These are phyloP conservation scores for Drosophila dunni DNA, from an alignment of 1,140 invertebrate genomes.

Conservation along the genomic window DNA sequence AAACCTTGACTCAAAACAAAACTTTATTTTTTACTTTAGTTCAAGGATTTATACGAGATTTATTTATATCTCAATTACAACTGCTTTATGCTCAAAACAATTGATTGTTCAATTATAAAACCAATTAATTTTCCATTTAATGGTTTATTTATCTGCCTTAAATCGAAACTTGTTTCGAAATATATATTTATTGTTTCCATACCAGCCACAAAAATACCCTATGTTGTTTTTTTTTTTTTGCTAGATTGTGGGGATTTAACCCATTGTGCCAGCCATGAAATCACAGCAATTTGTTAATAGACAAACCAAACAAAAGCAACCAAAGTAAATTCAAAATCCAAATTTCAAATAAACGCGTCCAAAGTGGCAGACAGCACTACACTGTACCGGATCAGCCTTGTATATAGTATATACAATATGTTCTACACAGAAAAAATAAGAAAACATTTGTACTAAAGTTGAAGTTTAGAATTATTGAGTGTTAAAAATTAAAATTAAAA, in stretches of 20 bases:
- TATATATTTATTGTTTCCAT: constrained; percentile 8
- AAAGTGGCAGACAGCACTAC: constrained; percentile 39
- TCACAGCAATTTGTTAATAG: constrained; percentile 56
- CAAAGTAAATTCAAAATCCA: constrained; percentile 51
- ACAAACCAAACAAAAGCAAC: constrained; percentile 52
- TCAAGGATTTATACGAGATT: neutral
- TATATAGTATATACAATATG: constrained; percentile 1
- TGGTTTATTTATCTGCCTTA: constrained; percentile 13
- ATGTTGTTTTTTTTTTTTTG: neutral
- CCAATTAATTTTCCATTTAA: constrained; percentile 19
- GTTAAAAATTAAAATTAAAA: too few species aligned
- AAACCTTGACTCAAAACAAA: neutral
- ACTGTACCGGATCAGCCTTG: constrained; percentile 6
- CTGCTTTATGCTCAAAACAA: neutral
- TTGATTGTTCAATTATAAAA: constrained; percentile 10
- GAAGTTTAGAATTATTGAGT: too few species aligned
- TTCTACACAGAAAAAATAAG: too few species aligned
- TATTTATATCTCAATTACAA: neutral
- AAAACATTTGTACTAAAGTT: too few species aligned
- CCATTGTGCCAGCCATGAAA: constrained; percentile 49
- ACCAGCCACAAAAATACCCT: neutral
- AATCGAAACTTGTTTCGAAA: neutral
- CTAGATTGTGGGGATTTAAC: constrained; percentile 17
- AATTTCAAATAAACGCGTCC: constrained; percentile 61
- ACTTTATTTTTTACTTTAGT: neutral